A percentile compares a stretch with the other conserved stretches of the same genome.
Evolutionary conservation across 2,113 vertebrate species (phyloP).

Genomic region (Oryzias celebensis): DNA sequence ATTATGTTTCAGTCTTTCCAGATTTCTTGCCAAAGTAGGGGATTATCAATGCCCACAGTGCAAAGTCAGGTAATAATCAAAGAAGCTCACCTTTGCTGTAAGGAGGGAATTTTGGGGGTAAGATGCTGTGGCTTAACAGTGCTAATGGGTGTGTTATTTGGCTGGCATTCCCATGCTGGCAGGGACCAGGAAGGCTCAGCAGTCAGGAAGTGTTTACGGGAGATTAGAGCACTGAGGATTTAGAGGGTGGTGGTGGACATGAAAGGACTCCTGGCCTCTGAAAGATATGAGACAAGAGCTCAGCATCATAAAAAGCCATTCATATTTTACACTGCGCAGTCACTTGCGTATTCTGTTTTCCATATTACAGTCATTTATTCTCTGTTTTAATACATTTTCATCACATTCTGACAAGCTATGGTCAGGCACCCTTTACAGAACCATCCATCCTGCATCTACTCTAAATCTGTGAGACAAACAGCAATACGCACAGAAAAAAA

Average conservation of each 20-base stretch:
- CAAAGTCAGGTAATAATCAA: slow-evolving; percentile 46
- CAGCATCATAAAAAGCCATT: background rate
- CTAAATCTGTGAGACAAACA: slow-evolving; percentile 55
- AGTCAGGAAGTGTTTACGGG: slow-evolving; percentile 51
- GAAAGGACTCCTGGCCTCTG: slow-evolving; percentile 36
- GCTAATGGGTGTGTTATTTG: slow-evolving; percentile 43
- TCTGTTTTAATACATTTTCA: background rate
- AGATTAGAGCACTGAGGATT: slow-evolving; percentile 60
- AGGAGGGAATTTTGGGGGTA: slow-evolving; percentile 11
- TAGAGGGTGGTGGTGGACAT: slow-evolving; percentile 46
- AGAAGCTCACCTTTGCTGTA: slow-evolving; percentile 49
- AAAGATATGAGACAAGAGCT: slow-evolving; percentile 25
- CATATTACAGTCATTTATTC: slow-evolving; percentile 1
- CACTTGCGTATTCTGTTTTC: background rate
- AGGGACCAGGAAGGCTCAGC: slow-evolving; percentile 42
- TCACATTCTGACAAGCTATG: background rate
- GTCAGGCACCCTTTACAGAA: background rate
- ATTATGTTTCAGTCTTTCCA: slow-evolving; percentile 23
- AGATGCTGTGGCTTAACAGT: slow-evolving; percentile 33
- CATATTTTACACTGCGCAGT: background rate
- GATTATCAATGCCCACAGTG: slow-evolving; percentile 41
- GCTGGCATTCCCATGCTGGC: slow-evolving; percentile 45
- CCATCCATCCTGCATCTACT: slow-evolving; percentile 3
- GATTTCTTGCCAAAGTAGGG: slow-evolving; percentile 29
- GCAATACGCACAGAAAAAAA: slow-evolving; percentile 28